Evolutionary conservation across 2,888 invertebrate species (phyloP), one percentile per base, ranked within the genome.

Genomic region (Pharmacophagus antenor): DNA sequence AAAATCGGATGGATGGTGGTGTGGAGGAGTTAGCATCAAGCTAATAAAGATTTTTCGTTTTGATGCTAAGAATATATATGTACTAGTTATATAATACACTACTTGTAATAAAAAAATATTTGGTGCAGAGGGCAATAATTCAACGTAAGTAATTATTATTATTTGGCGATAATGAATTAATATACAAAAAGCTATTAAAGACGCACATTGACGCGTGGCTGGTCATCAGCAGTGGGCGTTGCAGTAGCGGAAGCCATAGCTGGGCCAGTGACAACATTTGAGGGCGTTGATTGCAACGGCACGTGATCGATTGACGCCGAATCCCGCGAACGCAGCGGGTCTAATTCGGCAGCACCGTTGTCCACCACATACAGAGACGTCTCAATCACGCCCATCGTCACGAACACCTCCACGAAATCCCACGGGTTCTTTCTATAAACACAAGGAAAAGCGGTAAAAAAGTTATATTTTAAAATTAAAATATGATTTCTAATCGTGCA

Each of bases 351-450:
- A 21, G 74, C 71, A 18, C 55, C 63, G 31, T 82, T 79, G 46
- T 85, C 85, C 0, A 20, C 63, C 6, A 71, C 70, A 63, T 84
- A 85, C 25, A 89, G 62, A 0, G 82, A 76, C 10, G 86, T 4
- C n/a, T 85, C 82, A 10, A 91, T 74, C 15, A 72, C 73, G 12
- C 89, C 89, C 82, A 88, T 82, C 0, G 89, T 88, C 47, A 89
- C 71, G 61, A 79, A 87, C 51, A 87, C 66, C 59, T 91, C 91
- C 46, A 87, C 50, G 62, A 76, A 78, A 2, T 85, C 81, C 4
- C 74, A 75, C 4, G 74, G 53, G 1, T 76, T 70, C 2, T 61
- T 52, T 37, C 80, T 79, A 15, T 7, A 31, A 31, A 15, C 12
- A 31, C 10, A 31, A 12, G 31, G 10, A 10, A 10, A 27, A 31